Conservation (phyloP, 2,797 vertebrate species). For the Hydrolagus colliei region DNA sequence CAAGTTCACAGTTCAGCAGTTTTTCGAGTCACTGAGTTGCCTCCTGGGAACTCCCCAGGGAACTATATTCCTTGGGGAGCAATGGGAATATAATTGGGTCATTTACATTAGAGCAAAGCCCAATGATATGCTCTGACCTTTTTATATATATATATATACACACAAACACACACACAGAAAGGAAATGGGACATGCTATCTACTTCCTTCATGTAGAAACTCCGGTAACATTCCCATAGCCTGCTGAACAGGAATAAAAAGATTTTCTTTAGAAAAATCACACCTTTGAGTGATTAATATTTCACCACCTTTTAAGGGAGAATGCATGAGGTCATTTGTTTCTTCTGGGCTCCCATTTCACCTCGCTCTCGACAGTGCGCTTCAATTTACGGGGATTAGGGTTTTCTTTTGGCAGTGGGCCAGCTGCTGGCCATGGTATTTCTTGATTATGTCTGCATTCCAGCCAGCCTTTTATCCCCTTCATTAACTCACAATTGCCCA, state of each 20-base stretch:
- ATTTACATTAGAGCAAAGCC: neutral
- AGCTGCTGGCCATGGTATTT: constrained; percentile 45
- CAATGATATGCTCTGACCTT: neutral
- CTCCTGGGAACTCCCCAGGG: no score
- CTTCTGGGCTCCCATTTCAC: constrained; percentile 46
- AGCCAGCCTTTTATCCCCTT: constrained; percentile 50
- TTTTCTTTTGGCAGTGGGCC: constrained; percentile 40
- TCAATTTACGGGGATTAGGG: constrained; percentile 41
- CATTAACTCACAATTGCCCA: constrained; percentile 49
- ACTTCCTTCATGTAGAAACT: neutral
- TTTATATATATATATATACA: no score
- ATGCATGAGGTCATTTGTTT: constrained; percentile 49
- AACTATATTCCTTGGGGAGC: no score
- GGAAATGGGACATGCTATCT: neutral
- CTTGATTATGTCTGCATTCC: constrained; percentile 43
- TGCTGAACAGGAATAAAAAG: neutral
- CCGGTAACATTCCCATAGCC: neutral
- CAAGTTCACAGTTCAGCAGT: no score
- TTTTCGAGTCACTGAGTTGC: no score
- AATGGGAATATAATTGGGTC: neutral
- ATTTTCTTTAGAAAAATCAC: constrained; percentile 3
- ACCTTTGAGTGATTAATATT: neutral
- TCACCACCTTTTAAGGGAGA: constrained; percentile 32
- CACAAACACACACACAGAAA: neutral
- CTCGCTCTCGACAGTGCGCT: constrained; percentile 42